Evolutionary conservation across 2,113 vertebrate species (phyloP).

Genomic region (Plotosus lineatus): DNA sequence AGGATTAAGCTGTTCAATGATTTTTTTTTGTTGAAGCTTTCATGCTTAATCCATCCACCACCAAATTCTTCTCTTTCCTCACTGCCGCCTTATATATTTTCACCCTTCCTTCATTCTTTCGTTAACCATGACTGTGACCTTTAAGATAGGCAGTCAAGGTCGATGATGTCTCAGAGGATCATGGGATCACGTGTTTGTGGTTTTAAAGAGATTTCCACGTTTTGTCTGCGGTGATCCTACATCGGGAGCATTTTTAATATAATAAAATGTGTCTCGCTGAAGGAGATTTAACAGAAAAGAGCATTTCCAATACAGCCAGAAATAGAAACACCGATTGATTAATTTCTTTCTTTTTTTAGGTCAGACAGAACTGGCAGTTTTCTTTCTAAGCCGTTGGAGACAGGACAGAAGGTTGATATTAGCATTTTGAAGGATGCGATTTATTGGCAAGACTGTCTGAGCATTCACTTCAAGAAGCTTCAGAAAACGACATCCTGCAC

Average conservation of each 20-base stretch:
- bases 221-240: not conserved
- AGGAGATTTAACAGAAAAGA: conserved; percentile 1
- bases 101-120: not conserved
- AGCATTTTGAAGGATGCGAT: not conserved
- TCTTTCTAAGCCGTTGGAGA: conserved; percentile 12
- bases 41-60: not conserved
- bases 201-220: not conserved
- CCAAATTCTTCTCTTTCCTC: not conserved
- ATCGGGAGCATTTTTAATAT: not conserved
- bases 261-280: not conserved
- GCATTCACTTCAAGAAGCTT: not conserved
- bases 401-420: conserved; percentile 24
- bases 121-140: not conserved
- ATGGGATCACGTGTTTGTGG: not conserved
- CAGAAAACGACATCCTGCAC: not conserved
- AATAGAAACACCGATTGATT: conserved; percentile 41
- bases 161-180: not conserved
- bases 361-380: conserved; percentile 23
- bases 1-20: too few species aligned
- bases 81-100: not conserved
- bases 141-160: not conserved
- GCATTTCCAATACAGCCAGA: conserved; percentile 13
- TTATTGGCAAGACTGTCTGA: conserved; percentile 1
- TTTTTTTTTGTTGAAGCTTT: not conserved
- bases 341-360: conserved; percentile 30